Evolutionary conservation across 2,797 vertebrate genomes (phyloP).

Genomic region (Tapera naevia): DNA sequence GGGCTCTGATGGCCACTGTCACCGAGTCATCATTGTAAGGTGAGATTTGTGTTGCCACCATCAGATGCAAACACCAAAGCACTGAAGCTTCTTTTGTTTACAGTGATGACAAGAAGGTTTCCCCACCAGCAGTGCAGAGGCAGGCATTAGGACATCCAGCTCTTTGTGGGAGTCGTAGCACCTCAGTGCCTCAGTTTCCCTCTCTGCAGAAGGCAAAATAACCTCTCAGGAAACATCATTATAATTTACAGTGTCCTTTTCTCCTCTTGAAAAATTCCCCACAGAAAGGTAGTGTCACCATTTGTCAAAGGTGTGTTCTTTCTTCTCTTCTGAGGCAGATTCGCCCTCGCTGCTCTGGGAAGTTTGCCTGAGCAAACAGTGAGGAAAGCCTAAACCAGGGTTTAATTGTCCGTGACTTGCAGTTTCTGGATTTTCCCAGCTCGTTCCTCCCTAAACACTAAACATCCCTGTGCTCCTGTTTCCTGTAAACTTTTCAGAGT

Average conservation of each 20-base stretch:
- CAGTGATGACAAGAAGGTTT: no score
- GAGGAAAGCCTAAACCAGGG: background rate
- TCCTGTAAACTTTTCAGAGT: background rate
- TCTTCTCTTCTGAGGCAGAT: background rate
- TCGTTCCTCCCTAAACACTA: background rate
- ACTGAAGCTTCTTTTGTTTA: no score
- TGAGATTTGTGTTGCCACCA: no score
- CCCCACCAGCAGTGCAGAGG: background rate
- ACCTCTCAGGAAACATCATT: background rate
- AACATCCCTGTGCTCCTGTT: background rate
- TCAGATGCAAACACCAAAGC: no score
- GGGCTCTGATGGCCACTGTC: background rate
- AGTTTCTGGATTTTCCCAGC: conserved; percentile 23
- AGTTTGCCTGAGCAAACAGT: background rate
- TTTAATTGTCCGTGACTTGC: background rate
- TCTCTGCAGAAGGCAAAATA: background rate
- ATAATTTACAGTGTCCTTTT: background rate
- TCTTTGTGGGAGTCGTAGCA: background rate
- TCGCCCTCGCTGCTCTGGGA: background rate
- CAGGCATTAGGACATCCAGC: background rate
- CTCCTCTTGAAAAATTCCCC: background rate
- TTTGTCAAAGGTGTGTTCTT: background rate
- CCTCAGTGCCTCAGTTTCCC: background rate
- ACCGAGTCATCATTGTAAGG: background rate
- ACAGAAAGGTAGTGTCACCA: background rate